Conservation (phyloP, 2,797 vertebrate species). For the Falco concolor region DNA sequence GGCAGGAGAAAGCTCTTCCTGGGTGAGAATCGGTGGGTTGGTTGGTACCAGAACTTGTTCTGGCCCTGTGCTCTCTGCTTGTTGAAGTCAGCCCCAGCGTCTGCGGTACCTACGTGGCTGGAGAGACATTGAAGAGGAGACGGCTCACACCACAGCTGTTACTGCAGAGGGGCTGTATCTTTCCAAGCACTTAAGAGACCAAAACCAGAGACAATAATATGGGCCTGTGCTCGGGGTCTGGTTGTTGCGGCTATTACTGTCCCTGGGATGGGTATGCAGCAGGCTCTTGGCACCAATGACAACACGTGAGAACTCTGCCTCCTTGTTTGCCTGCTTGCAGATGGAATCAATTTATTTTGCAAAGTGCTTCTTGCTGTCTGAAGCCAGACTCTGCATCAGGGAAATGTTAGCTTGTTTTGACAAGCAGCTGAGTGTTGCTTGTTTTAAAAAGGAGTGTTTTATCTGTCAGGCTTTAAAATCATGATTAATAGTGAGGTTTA, state of each 20-base stretch:
- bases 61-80: neutral
- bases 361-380: constrained; percentile 3
- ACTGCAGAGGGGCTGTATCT: neutral
- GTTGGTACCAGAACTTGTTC: neutral
- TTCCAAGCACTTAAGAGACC: neutral
- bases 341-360: constrained; percentile 16
- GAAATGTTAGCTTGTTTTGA: constrained; percentile 39
- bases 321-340: neutral
- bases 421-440: constrained; percentile 13
- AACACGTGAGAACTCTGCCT: neutral
- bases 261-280: neutral
- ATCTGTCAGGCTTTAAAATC: constrained; percentile 9
- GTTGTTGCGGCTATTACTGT: neutral
- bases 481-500: neutral
- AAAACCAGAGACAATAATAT: fast-evolving
- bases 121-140: neutral
- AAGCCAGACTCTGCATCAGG: constrained; percentile 15
- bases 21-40: neutral
- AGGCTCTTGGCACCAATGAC: neutral
- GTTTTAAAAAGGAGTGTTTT: constrained; percentile 17
- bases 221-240: neutral
- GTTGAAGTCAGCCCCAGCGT: neutral
- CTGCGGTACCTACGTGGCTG: neutral
- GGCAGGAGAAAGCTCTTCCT: neutral
- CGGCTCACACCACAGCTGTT: neutral